Conservation (phyloP, 2,797 vertebrate species). For the Dendrocincla fuliginosa region DNA sequence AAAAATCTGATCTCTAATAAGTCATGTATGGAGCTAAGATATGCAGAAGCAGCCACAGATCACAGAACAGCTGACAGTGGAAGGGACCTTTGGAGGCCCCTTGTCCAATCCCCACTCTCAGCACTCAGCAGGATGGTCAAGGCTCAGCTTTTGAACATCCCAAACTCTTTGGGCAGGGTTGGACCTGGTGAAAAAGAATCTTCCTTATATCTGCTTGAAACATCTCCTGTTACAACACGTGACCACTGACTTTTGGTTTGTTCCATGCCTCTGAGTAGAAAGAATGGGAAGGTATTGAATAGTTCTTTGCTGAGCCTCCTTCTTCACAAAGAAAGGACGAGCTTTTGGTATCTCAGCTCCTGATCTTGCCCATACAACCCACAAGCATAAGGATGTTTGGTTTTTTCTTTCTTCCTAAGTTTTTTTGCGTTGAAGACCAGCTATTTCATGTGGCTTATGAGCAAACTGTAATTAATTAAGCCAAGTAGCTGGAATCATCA, state of each 20-base stretch:
- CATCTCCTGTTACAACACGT: neutral
- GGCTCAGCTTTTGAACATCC: neutral
- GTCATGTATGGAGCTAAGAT: neutral
- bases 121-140: neutral
- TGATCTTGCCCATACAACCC: neutral
- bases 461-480: slow-evolving; percentile 7
- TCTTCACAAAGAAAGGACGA: neutral
- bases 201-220: neutral
- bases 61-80: neutral
- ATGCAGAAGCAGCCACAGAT: neutral
- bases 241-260: neutral
- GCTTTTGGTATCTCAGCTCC: neutral
- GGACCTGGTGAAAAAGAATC: neutral
- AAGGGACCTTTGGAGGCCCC: neutral
- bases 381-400: neutral
- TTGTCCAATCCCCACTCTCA: neutral
- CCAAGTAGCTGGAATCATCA: neutral
- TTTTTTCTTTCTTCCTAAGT: neutral
- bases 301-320: neutral
- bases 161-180: neutral
- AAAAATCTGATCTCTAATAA: neutral
- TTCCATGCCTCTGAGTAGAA: neutral
- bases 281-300: neutral
- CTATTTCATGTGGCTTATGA: slow-evolving; percentile 19
- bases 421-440: neutral